phyloP scores from a whole-genome alignment of 2,797 vertebrate genomes.

The Lacerta viridis region DNA sequence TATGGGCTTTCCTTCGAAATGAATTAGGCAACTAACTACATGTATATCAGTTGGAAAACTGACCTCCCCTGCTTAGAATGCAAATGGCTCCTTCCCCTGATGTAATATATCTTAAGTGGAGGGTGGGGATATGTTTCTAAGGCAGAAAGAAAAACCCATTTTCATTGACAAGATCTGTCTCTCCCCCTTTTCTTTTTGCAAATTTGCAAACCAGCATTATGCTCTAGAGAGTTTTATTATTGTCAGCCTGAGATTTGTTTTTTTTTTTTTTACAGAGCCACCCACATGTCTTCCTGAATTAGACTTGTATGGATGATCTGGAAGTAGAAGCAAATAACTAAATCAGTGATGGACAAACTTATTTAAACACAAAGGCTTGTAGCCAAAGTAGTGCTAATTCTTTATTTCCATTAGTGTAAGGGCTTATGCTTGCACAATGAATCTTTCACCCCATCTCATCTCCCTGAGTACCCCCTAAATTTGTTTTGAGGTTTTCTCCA shows the following conservation, averaged over 20 bases:
- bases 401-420: too few species aligned
- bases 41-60: background rate
- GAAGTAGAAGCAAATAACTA: background rate
- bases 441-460: too few species aligned
- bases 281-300: background rate
- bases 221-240: background rate
- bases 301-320: background rate
- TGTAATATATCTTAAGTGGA: background rate
- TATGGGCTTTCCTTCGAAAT: conserved; percentile 5
- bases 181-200: background rate
- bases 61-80: background rate
- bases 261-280: background rate
- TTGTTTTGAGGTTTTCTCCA: too few species aligned
- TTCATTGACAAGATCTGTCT: background rate
- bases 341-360: background rate
- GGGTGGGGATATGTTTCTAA: background rate
- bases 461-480: too few species aligned
- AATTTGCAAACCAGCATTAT: background rate
- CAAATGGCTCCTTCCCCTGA: background rate
- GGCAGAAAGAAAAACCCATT: background rate
- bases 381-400: too few species aligned
- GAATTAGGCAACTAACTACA: conserved; percentile 20
- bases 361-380: background rate
- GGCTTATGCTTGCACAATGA: too few species aligned
- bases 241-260: background rate